A percentile compares a stretch with the other conserved stretches of the same genome.
Evolutionary conservation across 2,888 invertebrate genomes (phyloP).

Genomic region (Caenorhabditis macrosperma): DNA sequence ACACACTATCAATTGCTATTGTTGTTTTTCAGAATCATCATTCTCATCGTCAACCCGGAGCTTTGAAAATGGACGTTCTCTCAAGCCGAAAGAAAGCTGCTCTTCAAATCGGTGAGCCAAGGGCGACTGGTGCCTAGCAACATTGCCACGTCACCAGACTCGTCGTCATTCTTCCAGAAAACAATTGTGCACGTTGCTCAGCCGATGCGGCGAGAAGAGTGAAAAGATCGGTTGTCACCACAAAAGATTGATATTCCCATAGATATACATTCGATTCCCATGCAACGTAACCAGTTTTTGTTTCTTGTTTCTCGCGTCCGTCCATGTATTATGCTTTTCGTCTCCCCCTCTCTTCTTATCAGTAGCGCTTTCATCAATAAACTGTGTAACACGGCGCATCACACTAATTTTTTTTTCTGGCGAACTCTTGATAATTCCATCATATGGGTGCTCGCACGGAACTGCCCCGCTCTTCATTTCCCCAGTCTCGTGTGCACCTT

Average conservation of each 20-base stretch:
- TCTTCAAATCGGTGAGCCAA: not conserved
- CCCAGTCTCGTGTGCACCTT: too few relatives aligned
- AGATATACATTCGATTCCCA: not conserved
- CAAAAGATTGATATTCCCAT: not conserved
- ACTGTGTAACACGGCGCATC: conserved; percentile 2
- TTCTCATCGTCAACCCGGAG: too few relatives aligned
- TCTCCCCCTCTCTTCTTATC: not conserved
- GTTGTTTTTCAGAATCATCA: too few relatives aligned
- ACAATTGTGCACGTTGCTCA: too few relatives aligned
- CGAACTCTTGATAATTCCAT: conserved; percentile 3
- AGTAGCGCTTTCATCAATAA: not conserved
- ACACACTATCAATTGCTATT: too few relatives aligned
- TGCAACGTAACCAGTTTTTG: not conserved
- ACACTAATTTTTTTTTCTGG: not conserved
- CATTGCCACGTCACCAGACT: not conserved
- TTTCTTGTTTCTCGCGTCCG: not conserved
- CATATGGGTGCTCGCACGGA: not conserved
- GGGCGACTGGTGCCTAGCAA: not conserved
- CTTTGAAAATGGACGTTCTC: too few relatives aligned
- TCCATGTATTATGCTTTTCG: not conserved
- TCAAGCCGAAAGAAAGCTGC: too few relatives aligned
- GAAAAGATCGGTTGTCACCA: not conserved
- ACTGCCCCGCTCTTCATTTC: too few relatives aligned
- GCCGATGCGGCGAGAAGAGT: not conserved
- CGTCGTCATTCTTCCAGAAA: not conserved